Percentiles rank a stretch among this genome's conserved stretches.
These are phyloP conservation scores for Orthonyx spaldingii DNA, from an alignment of 2,113 vertebrate species.

Conservation along the genomic window DNA sequence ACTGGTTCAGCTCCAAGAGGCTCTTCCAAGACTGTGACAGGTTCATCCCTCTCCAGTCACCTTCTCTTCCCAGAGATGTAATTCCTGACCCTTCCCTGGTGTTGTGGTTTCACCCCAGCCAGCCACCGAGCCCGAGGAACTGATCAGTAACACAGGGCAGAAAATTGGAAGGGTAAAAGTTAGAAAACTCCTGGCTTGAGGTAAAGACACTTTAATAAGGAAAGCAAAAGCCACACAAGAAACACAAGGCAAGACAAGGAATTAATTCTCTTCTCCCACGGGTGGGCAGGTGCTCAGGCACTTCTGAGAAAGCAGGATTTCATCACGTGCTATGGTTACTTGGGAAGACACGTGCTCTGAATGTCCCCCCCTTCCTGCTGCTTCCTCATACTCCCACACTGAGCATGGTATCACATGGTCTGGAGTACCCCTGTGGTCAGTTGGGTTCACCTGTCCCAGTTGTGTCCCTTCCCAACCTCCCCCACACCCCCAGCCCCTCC, in stretches of 20 bases:
- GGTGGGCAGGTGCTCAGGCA: not conserved
- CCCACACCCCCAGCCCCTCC: no score
- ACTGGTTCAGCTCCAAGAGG: not conserved
- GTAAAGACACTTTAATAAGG: not conserved
- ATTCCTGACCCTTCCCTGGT: not conserved
- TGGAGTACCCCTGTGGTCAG: not conserved
- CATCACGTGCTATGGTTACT: not conserved
- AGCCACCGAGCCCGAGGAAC: not conserved
- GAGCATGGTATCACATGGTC: not conserved
- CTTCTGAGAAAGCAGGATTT: not conserved
- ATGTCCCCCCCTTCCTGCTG: not conserved
- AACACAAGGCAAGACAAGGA: not conserved
- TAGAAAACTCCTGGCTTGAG: not conserved
- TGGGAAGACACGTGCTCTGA: not conserved
- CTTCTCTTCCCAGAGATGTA: not conserved
- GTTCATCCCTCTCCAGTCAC: not conserved
- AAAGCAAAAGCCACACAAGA: not conserved
- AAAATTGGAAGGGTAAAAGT: not conserved
- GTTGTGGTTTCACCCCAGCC: not conserved
- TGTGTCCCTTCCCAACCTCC: not conserved
- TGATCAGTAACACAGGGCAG: not conserved
- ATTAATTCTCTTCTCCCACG: not conserved
- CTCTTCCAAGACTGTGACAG: not conserved
- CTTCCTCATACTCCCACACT: not conserved
- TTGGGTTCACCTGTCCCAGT: fast-evolving